Base-by-base conservation (phyloP, 2,797 vertebrate genomes). In the Takifugu rubripes region DNA sequence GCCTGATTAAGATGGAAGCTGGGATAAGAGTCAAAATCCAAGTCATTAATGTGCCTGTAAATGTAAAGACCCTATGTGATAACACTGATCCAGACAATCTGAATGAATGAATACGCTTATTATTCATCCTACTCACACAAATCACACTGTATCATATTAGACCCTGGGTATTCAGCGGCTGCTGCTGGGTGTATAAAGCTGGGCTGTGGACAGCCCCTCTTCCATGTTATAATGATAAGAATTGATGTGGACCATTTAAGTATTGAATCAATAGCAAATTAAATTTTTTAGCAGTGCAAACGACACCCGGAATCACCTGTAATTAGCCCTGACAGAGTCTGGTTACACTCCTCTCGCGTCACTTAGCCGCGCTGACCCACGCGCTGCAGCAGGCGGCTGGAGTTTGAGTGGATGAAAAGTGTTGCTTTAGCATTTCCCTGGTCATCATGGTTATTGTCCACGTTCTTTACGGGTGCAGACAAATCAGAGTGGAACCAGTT, bases 231-330 rank as follows among this genome's bases (percentile, higher is more conserved):
- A 90, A 83, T 91, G 89, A 92, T 91, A 85, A 83, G 82, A 91
- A 87, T 83, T 78, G 90, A 89, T 88, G 54, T 80, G 70, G 82
- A 82, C 87, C 80, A 89, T 92, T 92, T 90, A 92, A 90, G 88
- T 88, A 88, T 89, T 84, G 89, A 92, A 93, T 93, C 91, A 91
- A 92, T 91, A 92, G 86, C 90, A 90, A 92, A 92, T 93, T 91
- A 92, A 88, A 91, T 87, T 89, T 90, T 92, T 92, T 87, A 87
- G 89, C 89, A 88, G 87, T 78, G 90, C 88, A 90, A 90, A 88
- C 86, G 87, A 80, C 89, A 87, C 81, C 84, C 80, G 82, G 76
- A 88, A 86, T 91, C 90, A 91, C 84, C 84, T 86, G 87, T 92
- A 92, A 92, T 92, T 86, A 90, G 81, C 85, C 79, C 67, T 89